These are phyloP conservation scores for Melanotaenia trifasciata DNA, from an alignment of 2,797 vertebrate species.

Conservation along the genomic window DNA sequence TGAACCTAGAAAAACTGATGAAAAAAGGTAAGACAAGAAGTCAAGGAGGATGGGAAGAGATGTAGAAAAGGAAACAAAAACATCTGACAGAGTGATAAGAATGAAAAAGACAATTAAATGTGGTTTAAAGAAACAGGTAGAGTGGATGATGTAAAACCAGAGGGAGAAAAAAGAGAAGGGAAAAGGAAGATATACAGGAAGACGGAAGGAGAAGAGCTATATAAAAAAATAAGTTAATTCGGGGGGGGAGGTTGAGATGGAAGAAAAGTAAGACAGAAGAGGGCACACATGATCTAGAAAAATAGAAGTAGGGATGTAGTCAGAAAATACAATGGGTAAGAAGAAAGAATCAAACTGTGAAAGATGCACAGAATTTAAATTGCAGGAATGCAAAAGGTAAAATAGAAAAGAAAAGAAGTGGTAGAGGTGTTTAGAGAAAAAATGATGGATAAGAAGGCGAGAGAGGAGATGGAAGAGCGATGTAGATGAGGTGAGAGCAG, in stretches of 20 bases:
- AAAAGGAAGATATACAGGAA: constrained; percentile 15
- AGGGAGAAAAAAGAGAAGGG: background rate
- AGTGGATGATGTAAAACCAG: constrained; percentile 15
- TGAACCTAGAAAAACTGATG: background rate
- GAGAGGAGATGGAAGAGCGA: constrained; percentile 37
- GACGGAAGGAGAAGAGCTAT: background rate
- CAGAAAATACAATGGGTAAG: constrained; percentile 12
- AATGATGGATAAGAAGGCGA: constrained; percentile 60
- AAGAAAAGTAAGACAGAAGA: background rate
- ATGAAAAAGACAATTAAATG: constrained; percentile 1
- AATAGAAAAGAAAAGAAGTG: constrained; percentile 25
- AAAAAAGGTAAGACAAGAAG: background rate
- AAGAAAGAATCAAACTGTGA: constrained; percentile 40
- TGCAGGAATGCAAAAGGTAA: constrained; percentile 43
- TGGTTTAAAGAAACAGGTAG: background rate
- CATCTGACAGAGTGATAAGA: constrained; percentile 9
- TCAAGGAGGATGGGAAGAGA: background rate
- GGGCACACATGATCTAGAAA: too few relatives aligned
- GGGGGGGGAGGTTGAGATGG: background rate
- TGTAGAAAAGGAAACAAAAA: background rate
- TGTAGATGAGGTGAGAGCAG: constrained; percentile 46
- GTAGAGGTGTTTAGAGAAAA: constrained; percentile 38
- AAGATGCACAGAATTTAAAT: constrained; percentile 53
- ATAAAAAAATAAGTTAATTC: background rate
- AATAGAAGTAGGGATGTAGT: background rate